Percentiles rank a stretch among this genome's conserved stretches.
Conservation (phyloP, 2,888 invertebrate genomes). For the Heliconius ethilla region DNA sequence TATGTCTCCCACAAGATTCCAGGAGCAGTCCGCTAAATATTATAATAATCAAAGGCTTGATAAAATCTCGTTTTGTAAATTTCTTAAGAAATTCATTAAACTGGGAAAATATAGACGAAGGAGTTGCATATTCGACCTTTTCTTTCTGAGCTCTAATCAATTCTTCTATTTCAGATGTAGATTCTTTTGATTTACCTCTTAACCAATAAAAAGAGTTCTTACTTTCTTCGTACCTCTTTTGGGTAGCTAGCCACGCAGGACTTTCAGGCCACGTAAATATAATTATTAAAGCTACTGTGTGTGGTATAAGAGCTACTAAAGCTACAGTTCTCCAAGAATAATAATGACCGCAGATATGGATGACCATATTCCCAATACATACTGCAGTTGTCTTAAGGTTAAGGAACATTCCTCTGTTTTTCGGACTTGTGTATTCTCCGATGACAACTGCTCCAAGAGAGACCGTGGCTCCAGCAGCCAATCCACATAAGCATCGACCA, state of each 20-base stretch:
- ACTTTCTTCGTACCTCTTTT: conserved; percentile 73
- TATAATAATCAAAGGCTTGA: conserved; percentile 58
- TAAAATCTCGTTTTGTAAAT: conserved; percentile 59
- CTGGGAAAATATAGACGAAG: conserved; percentile 38
- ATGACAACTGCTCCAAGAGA: conserved; percentile 61
- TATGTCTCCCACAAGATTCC: conserved; percentile 61
- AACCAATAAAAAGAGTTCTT: conserved; percentile 76
- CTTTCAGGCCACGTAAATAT: conserved; percentile 81
- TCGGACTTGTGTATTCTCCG: conserved; percentile 64
- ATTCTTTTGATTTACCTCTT: conserved; percentile 61
- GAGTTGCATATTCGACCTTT: conserved; percentile 36
- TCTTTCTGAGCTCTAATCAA: conserved; percentile 57
- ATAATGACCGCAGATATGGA: conserved; percentile 55
- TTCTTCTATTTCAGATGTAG: conserved; percentile 53
- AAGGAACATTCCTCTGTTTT: conserved; percentile 61
- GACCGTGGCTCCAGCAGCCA: conserved; percentile 54
- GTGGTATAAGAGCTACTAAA: conserved; percentile 52
- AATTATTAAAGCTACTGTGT: conserved; percentile 51
- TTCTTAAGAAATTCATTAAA: conserved; percentile 51
- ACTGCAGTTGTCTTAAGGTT: conserved; percentile 61
- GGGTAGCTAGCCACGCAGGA: conserved; percentile 82
- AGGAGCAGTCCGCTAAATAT: conserved; percentile 53
- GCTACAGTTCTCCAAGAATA: conserved; percentile 58
- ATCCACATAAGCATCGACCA: conserved; percentile 56
- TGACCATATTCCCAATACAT: conserved; percentile 55